phyloP scores from a whole-genome alignment of 2,888 invertebrate species.

The Tetanocera ferruginea region DNA sequence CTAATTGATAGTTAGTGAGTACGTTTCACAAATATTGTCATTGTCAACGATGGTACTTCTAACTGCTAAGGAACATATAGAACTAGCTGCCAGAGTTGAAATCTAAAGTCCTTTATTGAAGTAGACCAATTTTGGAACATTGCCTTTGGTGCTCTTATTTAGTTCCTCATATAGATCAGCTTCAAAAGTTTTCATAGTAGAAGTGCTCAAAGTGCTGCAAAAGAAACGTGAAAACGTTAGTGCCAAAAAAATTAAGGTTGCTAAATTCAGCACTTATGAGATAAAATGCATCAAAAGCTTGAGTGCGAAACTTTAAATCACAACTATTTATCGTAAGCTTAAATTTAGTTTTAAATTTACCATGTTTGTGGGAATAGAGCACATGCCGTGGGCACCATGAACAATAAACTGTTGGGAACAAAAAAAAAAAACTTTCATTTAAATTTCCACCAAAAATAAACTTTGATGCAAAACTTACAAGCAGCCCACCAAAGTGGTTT shows the following conservation, averaged over 20 bases:
- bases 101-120: conserved; percentile 90
- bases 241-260: neutral
- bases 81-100: neutral
- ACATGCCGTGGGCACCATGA: conserved; percentile 91
- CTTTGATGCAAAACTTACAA: conserved; percentile 76
- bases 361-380: conserved; percentile 88
- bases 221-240: conserved; percentile 29
- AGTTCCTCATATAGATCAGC: conserved; percentile 80
- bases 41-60: neutral
- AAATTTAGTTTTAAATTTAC: conserved; percentile 69
- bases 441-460: no score
- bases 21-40: conserved; percentile 21
- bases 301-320: no score
- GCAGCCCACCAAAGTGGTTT: conserved; percentile 84
- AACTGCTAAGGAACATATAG: neutral
- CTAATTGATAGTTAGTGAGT: neutral
- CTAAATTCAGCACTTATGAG: neutral
- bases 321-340: neutral
- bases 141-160: conserved; percentile 75
- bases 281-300: no score
- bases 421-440: no score
- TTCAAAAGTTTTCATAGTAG: conserved; percentile 81
- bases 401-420: conserved; percentile 75
- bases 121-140: conserved; percentile 81
- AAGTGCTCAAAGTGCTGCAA: conserved; percentile 78